Evolutionary conservation across 2,113 vertebrate species (phyloP).

Genomic region (Eonycteris spelaea): DNA sequence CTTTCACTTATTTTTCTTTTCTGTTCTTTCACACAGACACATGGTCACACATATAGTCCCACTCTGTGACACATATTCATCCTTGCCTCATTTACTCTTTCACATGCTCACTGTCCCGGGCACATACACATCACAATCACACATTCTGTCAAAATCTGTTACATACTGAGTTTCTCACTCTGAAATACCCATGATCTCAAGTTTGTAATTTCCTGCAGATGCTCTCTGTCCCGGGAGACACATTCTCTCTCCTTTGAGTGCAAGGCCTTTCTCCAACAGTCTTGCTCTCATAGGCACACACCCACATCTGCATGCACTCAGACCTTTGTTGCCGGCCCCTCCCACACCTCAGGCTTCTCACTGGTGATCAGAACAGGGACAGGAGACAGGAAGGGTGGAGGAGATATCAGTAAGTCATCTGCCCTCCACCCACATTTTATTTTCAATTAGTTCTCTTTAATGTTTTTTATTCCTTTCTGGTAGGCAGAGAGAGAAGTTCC

Average conservation of each 20-base stretch:
- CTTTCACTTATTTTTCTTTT: not conserved
- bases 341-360: conserved; percentile 16
- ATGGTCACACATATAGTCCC: not conserved
- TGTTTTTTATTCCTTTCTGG: not conserved
- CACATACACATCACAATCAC: not conserved
- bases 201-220: conserved; percentile 64
- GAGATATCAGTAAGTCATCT: conserved; percentile 21
- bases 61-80: not conserved
- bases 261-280: not conserved
- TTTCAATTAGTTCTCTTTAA: not conserved
- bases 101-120: not conserved
- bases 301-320: conserved; percentile 62
- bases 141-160: not conserved
- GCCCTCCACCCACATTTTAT: conserved; percentile 30
- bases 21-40: not conserved
- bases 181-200: conserved; percentile 42
- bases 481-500: not conserved
- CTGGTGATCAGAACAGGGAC: not conserved
- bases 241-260: not conserved
- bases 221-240: not conserved
- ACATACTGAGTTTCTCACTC: conserved; percentile 11
- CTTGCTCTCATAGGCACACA: not conserved
- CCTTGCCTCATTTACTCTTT: not conserved
- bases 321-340: not conserved
- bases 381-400: conserved; percentile 46